Base-by-base conservation (phyloP, 2,888 invertebrate species). In the Tiliacea citrago region DNA sequence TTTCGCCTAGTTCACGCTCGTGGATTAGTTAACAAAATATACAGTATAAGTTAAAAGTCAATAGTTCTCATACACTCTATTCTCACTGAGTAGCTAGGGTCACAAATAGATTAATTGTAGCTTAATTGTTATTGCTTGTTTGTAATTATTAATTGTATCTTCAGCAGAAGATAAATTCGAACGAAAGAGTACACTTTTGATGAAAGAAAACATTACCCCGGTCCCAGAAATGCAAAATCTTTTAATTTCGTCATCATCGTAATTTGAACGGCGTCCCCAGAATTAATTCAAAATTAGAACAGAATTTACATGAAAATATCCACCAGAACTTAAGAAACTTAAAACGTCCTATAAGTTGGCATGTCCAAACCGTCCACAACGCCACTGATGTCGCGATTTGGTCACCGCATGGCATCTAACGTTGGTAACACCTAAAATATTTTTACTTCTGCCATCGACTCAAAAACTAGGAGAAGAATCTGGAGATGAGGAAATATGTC, bases 1-100 rank as follows among this genome's bases (percentile, higher is more conserved):
- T 13, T 51, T 49, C 29, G 57, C 16, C 24, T 60, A 53, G 35
- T 73, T 70, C 5, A 58, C 35, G 29, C 71, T 65, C 57, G 51
- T 60, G 45, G 45, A 47, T 74, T 35, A 39, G 55, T 75, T 79
- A 86, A 86, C 86, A 82, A 86, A 85, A 82, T 84, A 81, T 86
- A 82, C 86, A 79, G 65, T 77, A 78, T 75, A 63, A 45, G 61
- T 73, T 77, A 75, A 69, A 77, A 81, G 72, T 84, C 81, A 78
- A 75, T 84, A 73, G 35, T 78, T 78, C 70, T 79, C 67, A 62
- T 67, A 67, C 60, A 72, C 29, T 61, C 65, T 58, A 29, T n/a
- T 75, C 79, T 65, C 82, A 82, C 82, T 76, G 82, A 82, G 76
- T 21, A 69, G 72, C 79, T 68, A 18, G 12, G 66, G 65, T 55